phyloP scores from a whole-genome alignment of 1,140 invertebrate species.

The Mercenaria mercenaria region DNA sequence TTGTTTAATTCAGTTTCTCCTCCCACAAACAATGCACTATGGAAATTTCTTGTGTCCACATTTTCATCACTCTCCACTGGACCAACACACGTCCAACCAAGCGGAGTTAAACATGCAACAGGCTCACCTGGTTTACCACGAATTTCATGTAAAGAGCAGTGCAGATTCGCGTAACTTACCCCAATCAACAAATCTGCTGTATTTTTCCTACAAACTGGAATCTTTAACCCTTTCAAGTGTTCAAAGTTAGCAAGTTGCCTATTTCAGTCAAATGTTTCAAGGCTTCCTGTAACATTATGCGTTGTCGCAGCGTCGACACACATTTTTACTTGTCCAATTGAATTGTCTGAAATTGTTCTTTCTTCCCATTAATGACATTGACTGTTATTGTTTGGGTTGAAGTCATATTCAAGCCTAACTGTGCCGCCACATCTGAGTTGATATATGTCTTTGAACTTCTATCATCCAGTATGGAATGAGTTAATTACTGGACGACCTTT shows the following conservation, averaged over 20 bases:
- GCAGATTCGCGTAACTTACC: background rate
- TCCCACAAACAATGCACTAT: background rate
- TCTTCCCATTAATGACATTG: background rate
- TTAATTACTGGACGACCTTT: background rate
- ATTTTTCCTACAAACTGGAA: background rate
- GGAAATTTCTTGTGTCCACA: background rate
- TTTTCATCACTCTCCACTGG: background rate
- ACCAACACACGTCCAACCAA: constrained; percentile 47
- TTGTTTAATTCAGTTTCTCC: background rate
- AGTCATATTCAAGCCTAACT: background rate
- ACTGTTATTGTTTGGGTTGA: background rate
- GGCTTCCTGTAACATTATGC: background rate
- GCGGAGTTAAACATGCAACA: constrained; percentile 23
- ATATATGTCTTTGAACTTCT: constrained; percentile 20
- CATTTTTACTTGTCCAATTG: background rate
- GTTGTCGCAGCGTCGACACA: background rate
- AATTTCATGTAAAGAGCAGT: background rate
- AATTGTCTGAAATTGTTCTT: background rate
- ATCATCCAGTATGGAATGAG: constrained; percentile 24
- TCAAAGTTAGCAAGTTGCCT: background rate
- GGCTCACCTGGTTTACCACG: constrained; percentile 15
- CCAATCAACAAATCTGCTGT: constrained; percentile 17
- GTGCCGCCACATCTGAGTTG: background rate
- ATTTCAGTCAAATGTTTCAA: constrained; percentile 19
- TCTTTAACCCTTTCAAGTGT: constrained; percentile 29